Evolutionary conservation across 2,888 invertebrate species (phyloP).

Genomic region (Hoplodrina blanda): DNA sequence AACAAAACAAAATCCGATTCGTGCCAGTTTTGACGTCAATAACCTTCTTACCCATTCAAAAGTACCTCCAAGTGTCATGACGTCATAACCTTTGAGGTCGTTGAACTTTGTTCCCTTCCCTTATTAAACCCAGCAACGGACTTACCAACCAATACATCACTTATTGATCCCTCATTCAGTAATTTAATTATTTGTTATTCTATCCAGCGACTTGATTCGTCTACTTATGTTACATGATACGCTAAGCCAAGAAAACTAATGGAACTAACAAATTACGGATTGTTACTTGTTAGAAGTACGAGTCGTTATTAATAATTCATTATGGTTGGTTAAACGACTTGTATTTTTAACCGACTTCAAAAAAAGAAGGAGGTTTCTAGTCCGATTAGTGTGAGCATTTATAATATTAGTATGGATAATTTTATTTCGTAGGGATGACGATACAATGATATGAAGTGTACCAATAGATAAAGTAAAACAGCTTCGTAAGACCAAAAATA

Average conservation of each 20-base stretch:
- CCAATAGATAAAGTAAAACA: too few relatives aligned
- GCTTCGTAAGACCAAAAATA: background rate
- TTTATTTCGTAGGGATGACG: too few relatives aligned
- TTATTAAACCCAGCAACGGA: constrained; percentile 23
- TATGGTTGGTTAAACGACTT: background rate
- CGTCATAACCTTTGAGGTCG: constrained; percentile 5
- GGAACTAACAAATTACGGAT: background rate
- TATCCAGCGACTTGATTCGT: constrained; percentile 43
- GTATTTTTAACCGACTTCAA: too few relatives aligned
- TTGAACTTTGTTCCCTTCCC: constrained; percentile 12
- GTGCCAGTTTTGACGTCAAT: too few relatives aligned
- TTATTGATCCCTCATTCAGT: constrained; percentile 46
- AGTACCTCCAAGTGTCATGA: background rate
- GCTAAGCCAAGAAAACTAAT: constrained; percentile 27
- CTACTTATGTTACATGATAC: constrained; percentile 30
- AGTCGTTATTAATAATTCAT: background rate
- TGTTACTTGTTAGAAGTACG: background rate
- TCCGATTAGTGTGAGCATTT: too few relatives aligned
- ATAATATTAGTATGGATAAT: too few relatives aligned
- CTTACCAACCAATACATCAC: constrained; percentile 44
- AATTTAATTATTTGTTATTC: constrained; percentile 54
- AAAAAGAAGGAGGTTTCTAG: too few relatives aligned
- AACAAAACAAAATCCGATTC: too few relatives aligned
- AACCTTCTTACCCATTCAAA: too few relatives aligned
- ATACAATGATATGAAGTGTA: too few relatives aligned